These are phyloP conservation scores for Erythrocebus patas DNA, from an alignment of 2,113 vertebrate species.

Conservation along the genomic window DNA sequence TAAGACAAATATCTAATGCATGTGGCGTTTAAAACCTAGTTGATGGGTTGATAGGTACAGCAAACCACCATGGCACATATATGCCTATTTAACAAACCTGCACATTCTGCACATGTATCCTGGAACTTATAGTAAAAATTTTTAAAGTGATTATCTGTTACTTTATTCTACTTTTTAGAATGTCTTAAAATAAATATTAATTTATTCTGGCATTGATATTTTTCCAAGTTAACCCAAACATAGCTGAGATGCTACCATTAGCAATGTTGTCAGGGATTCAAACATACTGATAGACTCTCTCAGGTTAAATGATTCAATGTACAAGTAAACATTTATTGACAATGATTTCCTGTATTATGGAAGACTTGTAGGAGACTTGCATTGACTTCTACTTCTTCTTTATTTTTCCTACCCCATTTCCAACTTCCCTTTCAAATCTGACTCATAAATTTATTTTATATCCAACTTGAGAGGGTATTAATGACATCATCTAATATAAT, in stretches of 20 bases:
- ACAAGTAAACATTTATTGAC: not conserved
- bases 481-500: not conserved
- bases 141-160: not conserved
- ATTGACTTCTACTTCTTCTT: not conserved
- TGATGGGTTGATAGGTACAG: no score
- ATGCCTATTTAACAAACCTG: no score
- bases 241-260: not conserved
- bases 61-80: no score
- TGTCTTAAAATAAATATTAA: not conserved
- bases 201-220: not conserved
- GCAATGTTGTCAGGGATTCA: not conserved
- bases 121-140: not conserved
- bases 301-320: not conserved
- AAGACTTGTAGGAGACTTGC: not conserved
- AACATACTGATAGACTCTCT: not conserved
- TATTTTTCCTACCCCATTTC: not conserved
- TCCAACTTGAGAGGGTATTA: not conserved
- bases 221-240: not conserved
- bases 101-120: no score
- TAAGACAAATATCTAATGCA: no score
- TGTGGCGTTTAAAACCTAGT: no score
- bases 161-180: not conserved
- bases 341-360: not conserved
- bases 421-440: not conserved
- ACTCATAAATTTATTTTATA: not conserved